phyloP scores from a whole-genome alignment of 2,797 vertebrate species.

The Gila robusta region DNA sequence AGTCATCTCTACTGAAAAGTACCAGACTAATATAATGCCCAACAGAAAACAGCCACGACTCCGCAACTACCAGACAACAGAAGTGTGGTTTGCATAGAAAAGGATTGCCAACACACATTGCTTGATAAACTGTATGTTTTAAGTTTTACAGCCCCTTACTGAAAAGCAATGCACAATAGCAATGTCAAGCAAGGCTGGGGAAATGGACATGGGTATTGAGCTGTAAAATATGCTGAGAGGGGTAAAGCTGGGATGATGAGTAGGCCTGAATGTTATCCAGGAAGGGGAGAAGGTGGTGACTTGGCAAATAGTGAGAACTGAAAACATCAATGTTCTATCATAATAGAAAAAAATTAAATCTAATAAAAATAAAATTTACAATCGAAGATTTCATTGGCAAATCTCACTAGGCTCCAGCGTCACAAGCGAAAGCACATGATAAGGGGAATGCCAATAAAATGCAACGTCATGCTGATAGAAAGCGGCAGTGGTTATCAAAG shows the following conservation, averaged over 20 bases:
- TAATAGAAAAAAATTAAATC: neutral
- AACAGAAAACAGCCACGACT: neutral
- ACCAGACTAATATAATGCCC: neutral
- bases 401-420: neutral
- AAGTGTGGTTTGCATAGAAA: neutral
- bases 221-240: conserved; percentile 46
- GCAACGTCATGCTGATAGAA: neutral
- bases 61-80: neutral
- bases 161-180: neutral
- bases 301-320: conserved; percentile 4
- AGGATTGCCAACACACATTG: neutral
- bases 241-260: conserved; percentile 33
- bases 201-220: conserved; percentile 33
- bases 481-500: neutral
- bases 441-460: neutral
- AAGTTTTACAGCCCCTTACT: neutral
- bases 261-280: conserved; percentile 33
- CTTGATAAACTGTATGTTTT: neutral
- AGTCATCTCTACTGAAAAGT: neutral
- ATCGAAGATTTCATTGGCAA: neutral
- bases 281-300: conserved; percentile 24
- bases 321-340: neutral
- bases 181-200: neutral
- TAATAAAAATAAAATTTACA: neutral
- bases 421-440: conserved; percentile 16